Percentiles rank a stretch among this genome's conserved stretches.
Evolutionary conservation across 2,888 invertebrate species (phyloP).

Genomic region (Dryococelus australis): DNA sequence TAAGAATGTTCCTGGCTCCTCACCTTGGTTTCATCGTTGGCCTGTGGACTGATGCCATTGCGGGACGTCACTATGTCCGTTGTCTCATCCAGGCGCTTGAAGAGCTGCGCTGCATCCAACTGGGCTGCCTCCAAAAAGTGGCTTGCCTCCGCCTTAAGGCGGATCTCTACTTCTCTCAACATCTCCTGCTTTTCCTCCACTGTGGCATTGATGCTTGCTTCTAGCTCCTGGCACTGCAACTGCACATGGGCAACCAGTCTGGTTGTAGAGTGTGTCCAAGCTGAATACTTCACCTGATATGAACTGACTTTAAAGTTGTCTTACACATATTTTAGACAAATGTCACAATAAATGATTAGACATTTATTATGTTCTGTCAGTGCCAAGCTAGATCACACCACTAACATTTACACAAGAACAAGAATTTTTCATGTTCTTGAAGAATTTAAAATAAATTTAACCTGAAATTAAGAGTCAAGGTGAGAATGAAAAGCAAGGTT

Average conservation of each 20-base stretch:
- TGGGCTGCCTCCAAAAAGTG: constrained; percentile 60
- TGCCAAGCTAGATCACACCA: too few relatives aligned
- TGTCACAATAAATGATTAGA: too few relatives aligned
- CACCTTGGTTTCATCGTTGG: constrained; percentile 61
- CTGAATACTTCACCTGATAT: too few relatives aligned
- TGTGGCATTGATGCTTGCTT: constrained; percentile 62
- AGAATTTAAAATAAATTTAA: too few relatives aligned
- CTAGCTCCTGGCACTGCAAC: constrained; percentile 64
- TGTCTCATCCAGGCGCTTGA: constrained; percentile 60
- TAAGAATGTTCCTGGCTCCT: neutral
- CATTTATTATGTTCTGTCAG: too few relatives aligned
- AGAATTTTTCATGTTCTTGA: too few relatives aligned
- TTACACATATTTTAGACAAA: too few relatives aligned
- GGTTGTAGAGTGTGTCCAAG: neutral
- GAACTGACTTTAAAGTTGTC: too few relatives aligned
- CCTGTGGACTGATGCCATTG: constrained; percentile 53
- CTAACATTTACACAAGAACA: too few relatives aligned
- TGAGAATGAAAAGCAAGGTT: too few relatives aligned
- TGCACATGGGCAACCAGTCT: constrained; percentile 47
- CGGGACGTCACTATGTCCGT: constrained; percentile 58
- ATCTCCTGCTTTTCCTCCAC: constrained; percentile 64
- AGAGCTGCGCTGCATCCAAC: constrained; percentile 60
- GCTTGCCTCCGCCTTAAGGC: constrained; percentile 59
- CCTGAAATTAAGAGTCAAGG: too few relatives aligned
- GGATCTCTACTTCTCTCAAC: constrained; percentile 60